Conservation (phyloP, 2,888 invertebrate genomes). For the Heliconius ismenius region DNA sequence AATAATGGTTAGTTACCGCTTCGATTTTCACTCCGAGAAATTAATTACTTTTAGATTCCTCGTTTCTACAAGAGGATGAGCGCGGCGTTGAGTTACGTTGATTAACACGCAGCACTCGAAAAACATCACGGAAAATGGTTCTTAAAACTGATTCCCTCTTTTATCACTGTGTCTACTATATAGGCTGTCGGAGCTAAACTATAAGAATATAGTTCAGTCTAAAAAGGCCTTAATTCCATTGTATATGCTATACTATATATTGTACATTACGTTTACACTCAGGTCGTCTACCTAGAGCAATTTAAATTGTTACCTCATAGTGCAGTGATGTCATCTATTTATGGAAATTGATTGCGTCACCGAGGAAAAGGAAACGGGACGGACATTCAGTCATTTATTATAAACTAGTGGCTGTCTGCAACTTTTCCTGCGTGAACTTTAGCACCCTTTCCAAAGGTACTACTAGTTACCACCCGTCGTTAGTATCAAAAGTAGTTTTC, state of each 20-base stretch:
- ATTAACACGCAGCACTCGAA: no score
- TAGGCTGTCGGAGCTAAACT: no score
- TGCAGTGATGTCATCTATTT: slow-evolving; percentile 50
- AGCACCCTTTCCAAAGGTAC: background rate
- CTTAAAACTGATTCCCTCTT: no score
- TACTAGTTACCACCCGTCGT: no score
- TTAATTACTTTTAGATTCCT: background rate
- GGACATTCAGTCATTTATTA: slow-evolving; percentile 11
- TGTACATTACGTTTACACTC: slow-evolving; percentile 12
- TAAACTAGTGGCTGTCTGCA: background rate
- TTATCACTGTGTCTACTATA: no score
- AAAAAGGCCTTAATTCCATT: no score
- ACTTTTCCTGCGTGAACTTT: background rate
- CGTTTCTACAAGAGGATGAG: background rate
- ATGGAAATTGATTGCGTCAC: slow-evolving; percentile 47
- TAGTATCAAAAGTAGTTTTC: no score
- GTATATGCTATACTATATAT: background rate
- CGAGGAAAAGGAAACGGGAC: slow-evolving; percentile 52
- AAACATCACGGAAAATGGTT: no score
- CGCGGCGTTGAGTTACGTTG: no score
- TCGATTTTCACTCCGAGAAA: accelerated
- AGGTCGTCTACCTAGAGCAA: slow-evolving; percentile 54
- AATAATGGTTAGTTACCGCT: background rate
- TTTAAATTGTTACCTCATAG: slow-evolving; percentile 36
- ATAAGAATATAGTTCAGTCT: no score